Evolutionary conservation across 2,113 vertebrate genomes (phyloP), one percentile per base, ranked within the genome.

Genomic region (Sinosuthora webbiana): DNA sequence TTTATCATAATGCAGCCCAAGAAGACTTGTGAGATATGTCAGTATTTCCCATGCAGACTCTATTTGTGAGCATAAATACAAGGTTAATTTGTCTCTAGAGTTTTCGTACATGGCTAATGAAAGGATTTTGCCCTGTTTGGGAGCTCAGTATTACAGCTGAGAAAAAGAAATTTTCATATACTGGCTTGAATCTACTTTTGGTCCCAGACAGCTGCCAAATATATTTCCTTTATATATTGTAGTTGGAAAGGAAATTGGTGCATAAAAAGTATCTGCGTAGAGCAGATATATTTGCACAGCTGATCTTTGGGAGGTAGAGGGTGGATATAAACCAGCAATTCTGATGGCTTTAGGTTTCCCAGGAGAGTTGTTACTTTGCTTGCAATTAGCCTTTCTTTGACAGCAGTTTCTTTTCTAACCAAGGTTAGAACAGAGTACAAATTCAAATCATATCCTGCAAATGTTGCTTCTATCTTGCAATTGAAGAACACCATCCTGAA

Each of bases 251-350:
- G 93, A 96, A 96, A 88, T 90, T 0, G 0, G 47, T 67, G 52
- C 64, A 25, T 90, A 70, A 92, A 91, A 96, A 84, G 31, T 81
- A 65, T 90, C 59, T 90, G 76, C 76, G 71, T 76, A 37, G 85
- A 96, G 87, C 90, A 96, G 93, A 94, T 96, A 90, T 95, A 84
- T 96, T 97, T 96, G 85, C 53, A 92, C 95, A 97, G 95, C 94
- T 96, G 96, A 96, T 93, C 64, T 78, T 68, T 87, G 80, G 88
- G 93, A 82, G 88, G 92, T 93, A 83, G 56, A 92, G 60, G 19
- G 69, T 95, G 70, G 49, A 89, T 75, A 93, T 96, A 92, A 96
- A 90, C 68, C 86, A 95, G 73, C 56, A 89, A 78, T 87, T 95
- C 76, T 68, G 64, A 81, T 86, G 69, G 52, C 80, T 93, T 94